A percentile compares a stretch with the other conserved stretches of the same genome.
Conservation (phyloP, 1,140 invertebrate species). For the Ceratitis capitata region DNA sequence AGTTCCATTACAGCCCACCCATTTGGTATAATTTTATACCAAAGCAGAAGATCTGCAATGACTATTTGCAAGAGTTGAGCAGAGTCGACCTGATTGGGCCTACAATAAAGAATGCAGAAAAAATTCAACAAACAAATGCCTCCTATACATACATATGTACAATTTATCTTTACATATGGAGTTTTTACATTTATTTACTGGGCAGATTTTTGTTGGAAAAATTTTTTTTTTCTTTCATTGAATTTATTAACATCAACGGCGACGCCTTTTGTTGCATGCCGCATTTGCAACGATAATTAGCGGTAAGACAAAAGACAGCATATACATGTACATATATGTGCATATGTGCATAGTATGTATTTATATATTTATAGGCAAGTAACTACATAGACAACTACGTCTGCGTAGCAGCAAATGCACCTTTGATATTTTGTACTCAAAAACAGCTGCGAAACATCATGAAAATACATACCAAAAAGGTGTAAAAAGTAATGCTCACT, state of each 20-base stretch:
- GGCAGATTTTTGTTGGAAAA: background rate
- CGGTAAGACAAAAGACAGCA: background rate
- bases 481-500: background rate
- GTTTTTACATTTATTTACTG: background rate
- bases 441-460: background rate
- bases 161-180: background rate
- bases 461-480: background rate
- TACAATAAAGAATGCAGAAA: background rate
- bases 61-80: background rate
- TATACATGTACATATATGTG: background rate
- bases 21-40: constrained; percentile 2
- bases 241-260: constrained; percentile 35
- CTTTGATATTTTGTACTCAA: background rate
- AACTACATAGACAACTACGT: too few species aligned
- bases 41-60: background rate
- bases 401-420: background rate
- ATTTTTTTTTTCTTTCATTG: background rate
- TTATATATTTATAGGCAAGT: background rate
- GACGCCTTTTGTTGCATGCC: constrained; percentile 37
- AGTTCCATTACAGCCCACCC: too few species aligned
- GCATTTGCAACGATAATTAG: constrained; percentile 35
- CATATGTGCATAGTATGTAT: too few species aligned
- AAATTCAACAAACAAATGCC: background rate
- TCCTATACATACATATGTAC: background rate
- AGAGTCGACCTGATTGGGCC: background rate